These are phyloP conservation scores for Globia sparganii DNA, from an alignment of 2,888 invertebrate species.

Conservation along the genomic window DNA sequence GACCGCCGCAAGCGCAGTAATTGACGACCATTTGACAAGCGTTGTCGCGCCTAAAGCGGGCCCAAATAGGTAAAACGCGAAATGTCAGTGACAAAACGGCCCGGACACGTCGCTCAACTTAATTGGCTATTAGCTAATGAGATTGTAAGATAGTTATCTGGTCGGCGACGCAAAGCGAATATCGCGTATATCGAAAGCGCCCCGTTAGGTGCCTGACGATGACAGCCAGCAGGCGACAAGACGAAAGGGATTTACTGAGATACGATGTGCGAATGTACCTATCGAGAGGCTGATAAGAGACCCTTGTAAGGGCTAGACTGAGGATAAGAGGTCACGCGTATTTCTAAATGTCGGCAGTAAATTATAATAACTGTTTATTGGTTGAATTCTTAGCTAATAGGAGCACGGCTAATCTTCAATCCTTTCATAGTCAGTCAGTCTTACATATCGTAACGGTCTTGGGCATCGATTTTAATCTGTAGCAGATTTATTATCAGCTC, in stretches of 20 bases:
- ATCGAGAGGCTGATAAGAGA: conserved; percentile 50
- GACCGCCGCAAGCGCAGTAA: conserved; percentile 55
- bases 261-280: conserved; percentile 62
- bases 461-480: conserved; percentile 19
- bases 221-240: conserved; percentile 71
- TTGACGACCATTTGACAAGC: conserved; percentile 67
- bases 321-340: conserved; percentile 46
- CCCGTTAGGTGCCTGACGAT: conserved; percentile 77
- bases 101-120: conserved; percentile 88
- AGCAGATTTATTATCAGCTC: conserved; percentile 7
- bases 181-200: conserved; percentile 71
- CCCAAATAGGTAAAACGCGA: conserved; percentile 66
- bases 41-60: conserved; percentile 63
- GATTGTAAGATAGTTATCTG: conserved; percentile 79
- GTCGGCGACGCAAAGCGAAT: conserved; percentile 80
- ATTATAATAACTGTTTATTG: conserved; percentile 44
- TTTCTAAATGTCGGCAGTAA: not conserved
- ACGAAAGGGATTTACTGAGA: conserved; percentile 61
- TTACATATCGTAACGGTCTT: conserved; percentile 11
- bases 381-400: conserved; percentile 18
- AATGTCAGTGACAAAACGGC: conserved; percentile 70
- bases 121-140: conserved; percentile 84
- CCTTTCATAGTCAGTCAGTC: conserved; percentile 17
- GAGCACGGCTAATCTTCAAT: not conserved
- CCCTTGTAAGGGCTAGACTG: conserved; percentile 33